Base-by-base conservation (phyloP, 2,888 invertebrate genomes). In the Mycalesis mineus region DNA sequence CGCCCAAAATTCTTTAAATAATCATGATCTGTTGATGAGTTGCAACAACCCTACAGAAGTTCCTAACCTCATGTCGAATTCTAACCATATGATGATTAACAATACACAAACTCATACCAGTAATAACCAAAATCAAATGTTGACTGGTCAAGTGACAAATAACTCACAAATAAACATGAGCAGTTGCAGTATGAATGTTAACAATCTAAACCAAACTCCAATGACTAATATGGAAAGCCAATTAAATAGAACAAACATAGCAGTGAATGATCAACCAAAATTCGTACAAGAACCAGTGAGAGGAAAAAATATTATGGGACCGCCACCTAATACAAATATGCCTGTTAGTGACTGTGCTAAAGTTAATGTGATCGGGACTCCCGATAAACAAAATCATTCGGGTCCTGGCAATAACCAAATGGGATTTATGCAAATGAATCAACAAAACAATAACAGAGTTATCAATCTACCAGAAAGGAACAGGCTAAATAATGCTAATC, bases 381-480 rank as follows among this genome's bases (percentile, higher is more conserved):
- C 78, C 68, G 88, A 89, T 40, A 89, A 89, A 62, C 82, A 78
- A 66, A 87, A 78, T 62, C 88, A 88, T 62, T 75, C 77, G 1
- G 85, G 90, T 67, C 79, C 88, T 22, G 83, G 88, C 5, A 87
- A 73, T 66, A 90, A 84, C 68, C 90, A 87, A 74, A 78, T 89
- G 60, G 84, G 86, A 55, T 90, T 82, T 58, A 82, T 90, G 78
- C 85, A 88, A 70, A 85, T 90, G 84, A 89, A 87, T 70, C 67
- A 83, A 6, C 85, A 82, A 63, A 88, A 82, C 65, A 86, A 80
- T 59, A 88, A 82, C 62, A 80, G 90, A 70, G 80, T 88, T 7
- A 88, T 90, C 17, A 89, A 88, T 68, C 75, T 90, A 57, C 87
- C 89, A 53, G 90, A 90, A 64, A 78, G 89, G 62, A 86, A 74